A percentile compares a stretch with the other conserved stretches of the same genome.
These are phyloP conservation scores for Sebastes wilsoni DNA, from an alignment of 2,797 vertebrate species.

Conservation along the genomic window DNA sequence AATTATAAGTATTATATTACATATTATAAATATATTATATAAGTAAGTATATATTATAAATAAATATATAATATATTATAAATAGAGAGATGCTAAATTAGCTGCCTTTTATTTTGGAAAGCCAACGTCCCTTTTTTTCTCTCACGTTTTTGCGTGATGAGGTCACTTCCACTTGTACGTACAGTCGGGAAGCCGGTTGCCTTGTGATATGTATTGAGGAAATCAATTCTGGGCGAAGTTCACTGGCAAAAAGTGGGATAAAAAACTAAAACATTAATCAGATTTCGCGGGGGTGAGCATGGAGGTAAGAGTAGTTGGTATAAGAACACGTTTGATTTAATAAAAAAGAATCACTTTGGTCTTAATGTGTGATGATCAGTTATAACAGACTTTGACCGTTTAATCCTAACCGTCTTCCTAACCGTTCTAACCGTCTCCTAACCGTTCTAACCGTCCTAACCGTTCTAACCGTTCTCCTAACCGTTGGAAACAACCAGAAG, in stretches of 20 bases:
- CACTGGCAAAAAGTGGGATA: conserved; percentile 66
- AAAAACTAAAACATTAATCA: conserved; percentile 62
- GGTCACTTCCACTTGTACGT: conserved; percentile 66
- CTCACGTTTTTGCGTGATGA: conserved; percentile 11
- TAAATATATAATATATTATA: too few relatives aligned
- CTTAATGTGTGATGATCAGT: conserved; percentile 5
- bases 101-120: conserved; percentile 41
- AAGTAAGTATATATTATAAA: too few relatives aligned
- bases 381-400: not conserved
- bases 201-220: conserved; percentile 71
- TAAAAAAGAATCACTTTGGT: conserved; percentile 23
- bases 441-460: too few relatives aligned
- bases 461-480: too few relatives aligned
- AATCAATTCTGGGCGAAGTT: conserved; percentile 79
- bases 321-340: conserved; percentile 30
- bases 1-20: too few relatives aligned
- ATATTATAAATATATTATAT: too few relatives aligned
- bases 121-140: accelerated
- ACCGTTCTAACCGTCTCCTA: too few relatives aligned
- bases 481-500: too few relatives aligned
- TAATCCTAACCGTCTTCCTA: too few relatives aligned
- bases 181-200: conserved; percentile 73
- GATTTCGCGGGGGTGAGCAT: conserved; percentile 73
- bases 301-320: conserved; percentile 81
- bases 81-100: too few relatives aligned